Conservation (phyloP, 2,797 vertebrate species). For the Phalanger gymnotis region DNA sequence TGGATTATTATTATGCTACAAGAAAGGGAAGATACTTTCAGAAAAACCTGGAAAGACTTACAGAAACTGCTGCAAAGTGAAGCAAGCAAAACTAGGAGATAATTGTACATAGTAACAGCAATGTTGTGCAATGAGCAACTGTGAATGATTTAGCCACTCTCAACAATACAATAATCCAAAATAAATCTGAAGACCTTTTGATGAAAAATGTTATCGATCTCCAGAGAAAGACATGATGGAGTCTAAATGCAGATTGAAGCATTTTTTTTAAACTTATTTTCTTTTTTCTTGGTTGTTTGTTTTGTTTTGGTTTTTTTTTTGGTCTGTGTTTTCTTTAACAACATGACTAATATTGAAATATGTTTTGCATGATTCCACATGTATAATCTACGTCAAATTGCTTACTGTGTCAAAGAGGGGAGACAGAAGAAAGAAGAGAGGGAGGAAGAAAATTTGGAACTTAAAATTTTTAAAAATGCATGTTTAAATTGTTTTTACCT, state of each 20-base stretch:
- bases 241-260: not conserved
- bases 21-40: not conserved
- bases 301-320: not conserved
- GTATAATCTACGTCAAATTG: no score
- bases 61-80: not conserved
- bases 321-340: not conserved
- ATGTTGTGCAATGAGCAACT: not conserved
- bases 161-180: not conserved
- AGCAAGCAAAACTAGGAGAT: no score
- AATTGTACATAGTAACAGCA: not conserved
- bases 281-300: not conserved
- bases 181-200: not conserved
- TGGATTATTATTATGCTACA: not conserved
- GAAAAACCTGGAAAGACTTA: not conserved
- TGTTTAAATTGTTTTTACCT: no score
- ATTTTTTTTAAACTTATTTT: not conserved
- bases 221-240: not conserved
- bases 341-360: no score
- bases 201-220: not conserved
- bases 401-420: no score
- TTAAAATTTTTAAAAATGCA: no score
- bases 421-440: no score
- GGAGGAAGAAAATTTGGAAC: no score
- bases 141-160: not conserved
- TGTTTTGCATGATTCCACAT: no score